Percentiles rank a stretch among this genome's conserved stretches.
Conservation (phyloP, 2,797 vertebrate genomes). For the Pipistrellus pygmaeus region DNA sequence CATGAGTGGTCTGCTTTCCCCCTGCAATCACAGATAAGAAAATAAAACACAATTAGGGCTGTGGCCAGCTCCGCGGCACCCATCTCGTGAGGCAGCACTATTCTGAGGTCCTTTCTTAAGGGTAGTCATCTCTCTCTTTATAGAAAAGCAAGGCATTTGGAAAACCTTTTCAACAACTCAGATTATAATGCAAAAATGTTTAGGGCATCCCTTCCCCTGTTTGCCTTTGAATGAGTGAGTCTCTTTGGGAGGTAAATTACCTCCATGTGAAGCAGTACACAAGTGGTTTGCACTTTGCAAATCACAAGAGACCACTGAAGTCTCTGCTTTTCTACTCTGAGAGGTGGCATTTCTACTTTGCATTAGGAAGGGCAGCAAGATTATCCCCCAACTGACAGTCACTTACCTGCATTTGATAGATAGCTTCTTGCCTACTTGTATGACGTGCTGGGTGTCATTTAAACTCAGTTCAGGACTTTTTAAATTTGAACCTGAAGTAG, state of each 20-base stretch:
- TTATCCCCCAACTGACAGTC: conserved; percentile 4
- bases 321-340: background rate
- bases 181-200: background rate
- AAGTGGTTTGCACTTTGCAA: background rate
- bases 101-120: conserved; percentile 74
- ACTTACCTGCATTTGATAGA: conserved; percentile 96
- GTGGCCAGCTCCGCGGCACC: conserved; percentile 73
- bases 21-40: conserved; percentile 89
- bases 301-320: background rate
- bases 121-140: conserved; percentile 77
- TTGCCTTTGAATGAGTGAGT: background rate
- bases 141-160: conserved; percentile 73
- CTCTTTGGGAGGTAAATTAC: background rate
- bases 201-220: background rate
- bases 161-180: conserved; percentile 77
- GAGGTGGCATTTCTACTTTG: background rate
- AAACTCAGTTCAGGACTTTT: conserved; percentile 92
- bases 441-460: conserved; percentile 89
- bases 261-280: background rate
- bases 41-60: conserved; percentile 80
- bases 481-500: conserved; percentile 91
- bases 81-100: conserved; percentile 77
- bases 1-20: conserved; percentile 93
- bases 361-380: background rate
- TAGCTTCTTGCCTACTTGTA: conserved; percentile 93